Percentiles rank a stretch among this genome's conserved stretches.
Conservation (phyloP, 2,888 invertebrate species). For the Aphrophora alni region DNA sequence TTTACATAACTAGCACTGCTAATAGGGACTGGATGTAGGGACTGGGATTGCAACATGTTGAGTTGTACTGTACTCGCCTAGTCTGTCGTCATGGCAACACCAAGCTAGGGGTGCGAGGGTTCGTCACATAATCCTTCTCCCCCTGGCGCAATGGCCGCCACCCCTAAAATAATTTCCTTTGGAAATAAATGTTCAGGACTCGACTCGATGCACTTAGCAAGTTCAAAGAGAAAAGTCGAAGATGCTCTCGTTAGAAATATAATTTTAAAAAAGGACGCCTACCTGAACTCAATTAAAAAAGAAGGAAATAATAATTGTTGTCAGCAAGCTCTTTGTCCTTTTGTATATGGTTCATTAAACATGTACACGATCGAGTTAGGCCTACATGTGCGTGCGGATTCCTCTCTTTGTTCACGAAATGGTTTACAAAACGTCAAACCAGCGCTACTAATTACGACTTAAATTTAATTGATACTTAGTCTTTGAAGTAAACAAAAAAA, state of each 20-base stretch:
- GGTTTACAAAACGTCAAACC: no score
- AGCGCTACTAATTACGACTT: no score
- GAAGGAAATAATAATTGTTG: no score
- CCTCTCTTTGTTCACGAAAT: no score
- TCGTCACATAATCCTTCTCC: constrained; percentile 9
- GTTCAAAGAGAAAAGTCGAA: background rate
- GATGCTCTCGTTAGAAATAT: background rate
- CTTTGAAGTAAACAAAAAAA: no score
- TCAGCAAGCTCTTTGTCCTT: no score
- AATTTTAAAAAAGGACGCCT: background rate
- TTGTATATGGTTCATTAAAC: no score
- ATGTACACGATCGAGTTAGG: no score
- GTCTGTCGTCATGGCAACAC: background rate
- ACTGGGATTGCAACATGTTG: background rate
- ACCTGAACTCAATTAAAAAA: background rate
- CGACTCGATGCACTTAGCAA: background rate
- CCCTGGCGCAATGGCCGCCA: background rate
- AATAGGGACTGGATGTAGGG: no score
- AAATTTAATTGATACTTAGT: no score
- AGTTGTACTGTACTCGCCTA: background rate
- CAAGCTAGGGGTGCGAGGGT: constrained; percentile 2
- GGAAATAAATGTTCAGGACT: background rate
- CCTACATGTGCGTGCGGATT: no score
- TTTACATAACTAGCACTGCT: no score
- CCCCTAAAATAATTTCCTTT: constrained; percentile 6